Base-by-base conservation (phyloP, 2,797 vertebrate genomes). In the Natrix natrix region DNA sequence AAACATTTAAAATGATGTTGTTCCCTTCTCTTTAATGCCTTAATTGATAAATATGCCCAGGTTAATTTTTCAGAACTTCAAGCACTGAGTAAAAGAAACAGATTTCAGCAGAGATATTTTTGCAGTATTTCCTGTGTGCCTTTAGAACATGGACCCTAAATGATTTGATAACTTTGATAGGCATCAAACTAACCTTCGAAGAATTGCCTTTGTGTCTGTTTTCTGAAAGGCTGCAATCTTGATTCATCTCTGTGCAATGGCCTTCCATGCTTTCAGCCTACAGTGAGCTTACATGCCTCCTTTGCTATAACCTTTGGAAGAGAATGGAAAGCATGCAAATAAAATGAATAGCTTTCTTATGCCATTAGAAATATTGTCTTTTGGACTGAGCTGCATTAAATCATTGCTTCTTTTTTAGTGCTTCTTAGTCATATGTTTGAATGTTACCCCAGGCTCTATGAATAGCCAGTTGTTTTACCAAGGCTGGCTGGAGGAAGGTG, bases 301-400 rank as follows among this genome's bases (percentile, higher is more conserved):
- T 86, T 32, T 89, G 26, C 90, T 63, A 28, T 17, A 74, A 66
- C 55, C 59, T 66, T 93, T 60, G 88, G 57, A 91, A 91, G 48
- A 93, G 32, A 74, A 89, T 91, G 69, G 87, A 89, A 89, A 93
- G 74, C n/a, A 37, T 88, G 37, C 37, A 43, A 83, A 69, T 61
- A 88, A 61, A 91, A 66, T 56, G 24, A 83, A 89, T 56, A 69
- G 88, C 52, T 48, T 91, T 88, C 14, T 12, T 0, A n/a, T 60
- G 94, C 95, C 95, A 95, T 93, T 94, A 92, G 92, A 96, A 95
- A 95, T 93, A 93, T 94, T 96, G 95, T 93, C 93, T 95, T 94
- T 52, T 43, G 93, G 90, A 61, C 89, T 94, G 93, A 92, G 74
- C 74, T 83, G 94, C 92, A 74, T 48, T 89, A 86, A 95, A 92